Evolutionary conservation across 2,797 vertebrate genomes (phyloP).

Genomic region (Vipera ursinii): DNA sequence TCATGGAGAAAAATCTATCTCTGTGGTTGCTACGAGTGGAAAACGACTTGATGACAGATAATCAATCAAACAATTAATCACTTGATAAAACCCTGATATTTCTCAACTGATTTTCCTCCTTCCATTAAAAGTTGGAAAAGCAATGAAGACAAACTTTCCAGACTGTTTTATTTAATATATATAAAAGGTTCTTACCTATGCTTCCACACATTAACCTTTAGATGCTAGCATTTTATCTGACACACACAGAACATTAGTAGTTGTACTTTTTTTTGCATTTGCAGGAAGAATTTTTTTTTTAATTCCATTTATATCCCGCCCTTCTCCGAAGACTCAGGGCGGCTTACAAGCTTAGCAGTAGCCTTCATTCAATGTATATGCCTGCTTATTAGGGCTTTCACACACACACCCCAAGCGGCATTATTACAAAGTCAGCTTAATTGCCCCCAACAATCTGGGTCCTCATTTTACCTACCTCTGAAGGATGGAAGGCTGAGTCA

Average conservation of each 20-base stretch:
- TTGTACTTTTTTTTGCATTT: neutral
- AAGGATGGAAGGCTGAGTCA: too few species aligned
- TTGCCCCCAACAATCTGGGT: too few species aligned
- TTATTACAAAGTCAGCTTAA: too few species aligned
- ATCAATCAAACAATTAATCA: neutral
- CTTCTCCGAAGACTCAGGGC: too few species aligned
- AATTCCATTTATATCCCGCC: too few species aligned
- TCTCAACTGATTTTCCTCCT: neutral
- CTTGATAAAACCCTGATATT: neutral
- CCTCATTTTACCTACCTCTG: too few species aligned
- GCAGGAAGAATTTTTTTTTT: neutral
- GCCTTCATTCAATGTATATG: too few species aligned
- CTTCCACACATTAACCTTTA: neutral
- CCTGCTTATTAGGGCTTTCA: too few species aligned
- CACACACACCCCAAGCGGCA: too few species aligned
- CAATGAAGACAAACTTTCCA: conserved; percentile 4
- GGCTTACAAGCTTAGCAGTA: too few species aligned
- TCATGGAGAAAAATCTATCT: neutral
- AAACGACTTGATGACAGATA: neutral
- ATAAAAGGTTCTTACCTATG: neutral
- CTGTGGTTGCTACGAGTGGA: neutral
- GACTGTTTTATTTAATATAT: neutral
- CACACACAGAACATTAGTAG: too few species aligned
- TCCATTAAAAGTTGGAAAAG: neutral
- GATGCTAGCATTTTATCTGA: neutral